Percentiles rank a stretch among this genome's conserved stretches.
Evolutionary conservation across 2,888 invertebrate species (phyloP).

Genomic region (Mesopsocus fuscifrons): DNA sequence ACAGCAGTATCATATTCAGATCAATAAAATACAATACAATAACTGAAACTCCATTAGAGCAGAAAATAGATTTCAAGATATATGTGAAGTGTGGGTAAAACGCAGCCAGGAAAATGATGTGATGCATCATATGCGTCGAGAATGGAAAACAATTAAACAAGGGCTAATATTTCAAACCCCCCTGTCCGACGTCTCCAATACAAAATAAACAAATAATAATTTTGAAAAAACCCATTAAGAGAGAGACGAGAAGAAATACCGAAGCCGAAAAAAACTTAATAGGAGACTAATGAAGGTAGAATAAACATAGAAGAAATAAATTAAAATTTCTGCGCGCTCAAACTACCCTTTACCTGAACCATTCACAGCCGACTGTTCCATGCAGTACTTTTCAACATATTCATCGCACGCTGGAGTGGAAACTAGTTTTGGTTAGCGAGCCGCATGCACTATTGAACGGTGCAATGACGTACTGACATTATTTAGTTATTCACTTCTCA

Average conservation of each 20-base stretch:
- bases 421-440: too few relatives aligned
- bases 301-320: constrained; percentile 9
- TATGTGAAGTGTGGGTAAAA: too few relatives aligned
- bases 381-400: too few relatives aligned
- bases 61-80: too few relatives aligned
- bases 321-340: constrained; percentile 7
- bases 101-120: too few relatives aligned
- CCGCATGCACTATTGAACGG: too few relatives aligned
- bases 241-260: constrained; percentile 5
- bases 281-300: constrained; percentile 10
- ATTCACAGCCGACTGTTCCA: not conserved
- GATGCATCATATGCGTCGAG: too few relatives aligned
- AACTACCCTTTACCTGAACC: constrained; percentile 2
- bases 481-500: too few relatives aligned
- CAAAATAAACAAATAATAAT: constrained; percentile 9
- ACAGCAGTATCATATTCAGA: too few relatives aligned
- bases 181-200: constrained; percentile 3
- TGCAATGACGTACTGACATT: too few relatives aligned
- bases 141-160: constrained; percentile 2
- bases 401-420: not conserved
- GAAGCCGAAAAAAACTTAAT: constrained; percentile 9
- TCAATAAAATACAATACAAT: too few relatives aligned
- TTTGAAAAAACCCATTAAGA: constrained; percentile 8
- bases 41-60: too few relatives aligned
- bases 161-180: constrained; percentile 7